Base-by-base conservation (phyloP, 1,140 invertebrate species). In the Brachionus plicatilis region DNA sequence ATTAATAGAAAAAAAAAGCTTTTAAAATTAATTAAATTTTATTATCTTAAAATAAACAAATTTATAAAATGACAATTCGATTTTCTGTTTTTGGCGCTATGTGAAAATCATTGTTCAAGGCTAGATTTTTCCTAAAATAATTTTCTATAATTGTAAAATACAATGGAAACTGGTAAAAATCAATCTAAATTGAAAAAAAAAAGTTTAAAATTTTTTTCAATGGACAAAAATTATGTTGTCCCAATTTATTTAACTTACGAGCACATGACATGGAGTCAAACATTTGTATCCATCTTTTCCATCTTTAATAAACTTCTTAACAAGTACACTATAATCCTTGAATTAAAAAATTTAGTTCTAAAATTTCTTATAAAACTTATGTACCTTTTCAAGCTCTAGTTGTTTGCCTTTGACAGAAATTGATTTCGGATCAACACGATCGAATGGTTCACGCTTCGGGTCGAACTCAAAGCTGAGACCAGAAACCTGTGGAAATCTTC, bases 391-490 rank as follows among this genome's bases (percentile, higher is more conserved):
- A 1, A 68, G 12, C 7, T 82, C 41, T 17, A 82, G 0, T 12
- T 9, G 2, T 33, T 29, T 14, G 1, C 43, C 17, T 60, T 37
- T 43, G 17, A 82, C 20, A 24, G 3, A 24, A 12, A 82, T 47
- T 9, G 37, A 45, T 6, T 20, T 27, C 0, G 53, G 90, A 85
- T 94, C 93, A 0, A 96, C 92, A 27, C 95, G 89, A 72, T 92
- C 85, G 6, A 94, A 94, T 0, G 50, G 50, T 5, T 93, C 92
- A 87, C 92, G 92, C 1, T 90, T 89, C 0, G 95, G 94, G 90
- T 96, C 92, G 90, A 96, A 96, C 1, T 93, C 93, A 90, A 96
- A 96, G 83, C 91, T 92, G 3, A 96, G 89, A 41, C 95, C 95
- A 0, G 94, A 92, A 27, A 90, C 87, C 80, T 95, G 92, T 1